Base-by-base conservation (phyloP, 92 coral and sea anemone genomes). In the Isaurus tuberculatus region DNA sequence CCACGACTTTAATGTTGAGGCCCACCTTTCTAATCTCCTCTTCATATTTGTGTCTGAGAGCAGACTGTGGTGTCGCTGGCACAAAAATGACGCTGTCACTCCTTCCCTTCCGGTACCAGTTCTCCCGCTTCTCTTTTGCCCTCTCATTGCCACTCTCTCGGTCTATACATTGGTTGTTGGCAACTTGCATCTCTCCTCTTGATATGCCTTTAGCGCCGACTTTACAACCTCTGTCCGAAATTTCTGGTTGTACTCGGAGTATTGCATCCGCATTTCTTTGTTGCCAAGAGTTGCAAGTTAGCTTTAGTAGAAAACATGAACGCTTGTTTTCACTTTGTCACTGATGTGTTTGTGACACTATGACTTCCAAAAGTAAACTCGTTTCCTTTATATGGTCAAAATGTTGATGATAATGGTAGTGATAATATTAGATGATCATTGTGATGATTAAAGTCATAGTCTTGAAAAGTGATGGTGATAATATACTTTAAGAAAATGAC, bases 51-150 rank as follows among this genome's bases (percentile, higher is more conserved):
- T 36, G 70, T 66, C 66, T 83, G 17, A 88, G 57, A 26, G 66
- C 79, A 22, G 85, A 84, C 0, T 79, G 42, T 1, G 91, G 91
- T 13, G 86, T 84, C 17, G 91, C 91, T 57, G 91, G 91, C 36
- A 84, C 91, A 60, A 79, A 88, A 5, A 83, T 88, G 53, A 83
- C 84, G 1, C 48, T 85, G 23, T 80, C 71, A 49, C 60, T 58
- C 2, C 89, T 87, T 14, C 84, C 92, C 31, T 70, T 70, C 61
- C 48, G 80, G 80, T 46, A 89, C 89, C 92, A 89, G 13, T 42
- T 70, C 65, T 33, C 58, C 60, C 65, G 55, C 58, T 70, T 80
- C 86, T 84, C 68, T 36, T 34, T 55, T 34, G 43, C 85, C 51
- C 84, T 36, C 67, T 61, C 67, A 6, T 61, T 17, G 11, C 70